phyloP scores from a whole-genome alignment of 2,888 invertebrate genomes.

The Mesorhabditis sp. region DNA sequence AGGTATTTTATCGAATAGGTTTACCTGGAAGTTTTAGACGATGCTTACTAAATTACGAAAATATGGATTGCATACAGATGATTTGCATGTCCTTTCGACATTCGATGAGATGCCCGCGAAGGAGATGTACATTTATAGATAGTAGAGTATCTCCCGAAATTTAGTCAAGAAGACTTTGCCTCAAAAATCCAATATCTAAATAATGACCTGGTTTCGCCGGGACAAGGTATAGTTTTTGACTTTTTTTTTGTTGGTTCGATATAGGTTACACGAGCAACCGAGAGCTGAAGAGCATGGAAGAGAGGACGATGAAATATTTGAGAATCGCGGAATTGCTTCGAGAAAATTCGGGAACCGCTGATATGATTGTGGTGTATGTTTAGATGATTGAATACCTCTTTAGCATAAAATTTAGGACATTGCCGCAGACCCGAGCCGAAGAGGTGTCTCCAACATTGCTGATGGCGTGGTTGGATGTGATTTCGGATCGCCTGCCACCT shows the following conservation, averaged over 20 bases:
- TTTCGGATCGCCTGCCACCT: neutral
- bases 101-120: constrained; percentile 21
- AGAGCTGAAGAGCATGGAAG: neutral
- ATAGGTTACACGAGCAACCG: too few species aligned
- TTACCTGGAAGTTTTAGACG: constrained; percentile 4
- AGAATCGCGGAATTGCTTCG: constrained; percentile 22
- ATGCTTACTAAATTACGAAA: constrained; percentile 23
- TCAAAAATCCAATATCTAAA: too few species aligned
- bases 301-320: constrained; percentile 23
- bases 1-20: too few species aligned
- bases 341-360: constrained; percentile 20
- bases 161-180: too few species aligned
- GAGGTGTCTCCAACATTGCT: neutral
- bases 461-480: neutral
- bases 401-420: neutral
- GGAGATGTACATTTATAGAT: constrained; percentile 10
- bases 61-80: constrained; percentile 23
- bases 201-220: too few species aligned
- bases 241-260: too few species aligned
- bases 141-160: too few species aligned
- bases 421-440: constrained; percentile 3
- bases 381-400: neutral
- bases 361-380: constrained; percentile 23
- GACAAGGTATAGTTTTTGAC: too few species aligned
- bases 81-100: constrained; percentile 23